Percentiles rank a stretch among this genome's conserved stretches.
phyloP scores from a whole-genome alignment of 2,113 vertebrate species.

The Ginglymostoma cirratum region DNA sequence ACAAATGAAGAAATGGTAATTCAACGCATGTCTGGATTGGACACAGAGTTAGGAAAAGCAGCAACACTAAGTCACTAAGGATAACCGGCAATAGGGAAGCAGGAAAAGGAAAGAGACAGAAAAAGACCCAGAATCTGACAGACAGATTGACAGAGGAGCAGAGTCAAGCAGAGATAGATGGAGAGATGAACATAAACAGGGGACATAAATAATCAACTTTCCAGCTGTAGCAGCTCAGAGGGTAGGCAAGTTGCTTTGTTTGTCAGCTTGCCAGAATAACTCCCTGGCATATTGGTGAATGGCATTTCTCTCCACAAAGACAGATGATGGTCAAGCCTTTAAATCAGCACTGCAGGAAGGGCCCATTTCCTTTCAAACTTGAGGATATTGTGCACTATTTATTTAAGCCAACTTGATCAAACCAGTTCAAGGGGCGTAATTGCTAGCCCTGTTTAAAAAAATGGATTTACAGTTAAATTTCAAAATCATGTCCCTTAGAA shows the following conservation, averaged over 20 bases:
- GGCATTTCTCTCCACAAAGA: not conserved
- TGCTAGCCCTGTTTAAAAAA: not conserved
- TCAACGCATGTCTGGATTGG: too few species aligned
- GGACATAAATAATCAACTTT: not conserved
- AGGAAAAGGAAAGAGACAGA: slow-evolving; percentile 20
- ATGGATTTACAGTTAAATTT: not conserved
- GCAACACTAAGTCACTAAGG: not conserved
- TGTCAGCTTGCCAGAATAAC: not conserved
- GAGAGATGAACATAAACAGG: not conserved
- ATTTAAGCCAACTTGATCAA: not conserved
- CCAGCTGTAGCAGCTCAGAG: not conserved
- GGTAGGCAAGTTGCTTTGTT: not conserved
- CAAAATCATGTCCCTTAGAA: not conserved
- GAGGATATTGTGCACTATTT: not conserved
- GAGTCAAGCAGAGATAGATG: not conserved
- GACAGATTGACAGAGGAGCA: not conserved
- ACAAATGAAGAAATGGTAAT: not conserved
- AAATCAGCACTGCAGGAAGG: not conserved
- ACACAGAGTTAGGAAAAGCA: not conserved
- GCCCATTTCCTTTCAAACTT: not conserved
- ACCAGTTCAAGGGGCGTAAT: not conserved
- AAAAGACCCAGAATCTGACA: not conserved
- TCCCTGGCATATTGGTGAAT: not conserved
- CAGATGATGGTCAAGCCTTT: not conserved
- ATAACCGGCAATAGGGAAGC: not conserved